phyloP scores from a whole-genome alignment of 2,888 invertebrate species.

The Pristionchus entomophagus region DNA sequence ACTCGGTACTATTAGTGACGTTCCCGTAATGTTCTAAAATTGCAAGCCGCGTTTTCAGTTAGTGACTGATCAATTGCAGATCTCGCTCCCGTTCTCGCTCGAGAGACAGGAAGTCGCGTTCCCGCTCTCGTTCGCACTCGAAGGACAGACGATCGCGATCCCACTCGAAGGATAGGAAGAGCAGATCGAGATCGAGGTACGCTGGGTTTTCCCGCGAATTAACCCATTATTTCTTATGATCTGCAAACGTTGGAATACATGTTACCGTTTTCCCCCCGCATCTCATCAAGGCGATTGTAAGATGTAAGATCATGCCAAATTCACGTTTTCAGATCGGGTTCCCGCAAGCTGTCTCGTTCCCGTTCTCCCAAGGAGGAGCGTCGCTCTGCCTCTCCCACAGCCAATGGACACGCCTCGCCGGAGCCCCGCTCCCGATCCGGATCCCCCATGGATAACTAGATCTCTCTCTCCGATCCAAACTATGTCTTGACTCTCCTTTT shows the following conservation, averaged over 20 bases:
- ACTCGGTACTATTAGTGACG: too few relatives aligned
- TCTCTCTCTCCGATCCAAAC: background rate
- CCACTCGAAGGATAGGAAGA: background rate
- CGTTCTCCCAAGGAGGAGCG: conserved; percentile 1
- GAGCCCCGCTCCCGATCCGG: background rate
- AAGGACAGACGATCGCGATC: background rate
- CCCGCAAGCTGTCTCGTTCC: conserved; percentile 39
- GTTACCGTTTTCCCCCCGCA: too few relatives aligned
- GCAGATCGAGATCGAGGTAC: background rate
- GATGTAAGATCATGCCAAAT: too few relatives aligned
- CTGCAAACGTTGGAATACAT: too few relatives aligned
- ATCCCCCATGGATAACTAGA: conserved; percentile 32
- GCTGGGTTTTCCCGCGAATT: too few relatives aligned
- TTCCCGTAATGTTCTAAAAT: too few relatives aligned
- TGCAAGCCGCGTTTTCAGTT: too few relatives aligned
- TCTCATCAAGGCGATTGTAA: background rate
- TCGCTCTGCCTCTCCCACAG: conserved; percentile 8
- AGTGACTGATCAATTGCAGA: too few relatives aligned
- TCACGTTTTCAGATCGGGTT: background rate
- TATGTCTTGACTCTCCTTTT: too few relatives aligned
- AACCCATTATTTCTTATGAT: too few relatives aligned
- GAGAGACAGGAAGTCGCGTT: conserved; percentile 26
- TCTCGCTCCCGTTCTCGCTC: background rate
- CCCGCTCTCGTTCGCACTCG: conserved; percentile 41
- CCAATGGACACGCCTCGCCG: background rate